Percentiles rank a stretch among this genome's conserved stretches.
Conservation (phyloP, 2,113 vertebrate species). For the Nothoprocta pentlandii region DNA sequence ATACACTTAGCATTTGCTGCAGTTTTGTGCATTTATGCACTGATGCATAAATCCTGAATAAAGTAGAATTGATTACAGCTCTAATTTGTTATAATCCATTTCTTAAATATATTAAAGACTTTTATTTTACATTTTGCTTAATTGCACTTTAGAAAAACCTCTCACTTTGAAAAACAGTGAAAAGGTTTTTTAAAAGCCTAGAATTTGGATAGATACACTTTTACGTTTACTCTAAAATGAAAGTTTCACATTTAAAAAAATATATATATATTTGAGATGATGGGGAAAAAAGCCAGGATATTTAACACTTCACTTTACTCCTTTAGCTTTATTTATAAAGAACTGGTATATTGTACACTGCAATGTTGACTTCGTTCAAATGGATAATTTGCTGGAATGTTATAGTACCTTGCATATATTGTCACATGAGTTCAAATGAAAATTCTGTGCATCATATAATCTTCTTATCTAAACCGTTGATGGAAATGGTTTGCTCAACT, state of each 20-base stretch:
- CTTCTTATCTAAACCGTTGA: slow-evolving; percentile 57
- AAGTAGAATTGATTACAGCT: neutral
- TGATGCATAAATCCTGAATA: neutral
- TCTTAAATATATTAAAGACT: neutral
- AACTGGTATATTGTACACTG: neutral
- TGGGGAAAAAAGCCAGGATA: neutral
- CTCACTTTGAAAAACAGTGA: neutral
- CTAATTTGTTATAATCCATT: neutral
- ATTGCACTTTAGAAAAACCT: neutral
- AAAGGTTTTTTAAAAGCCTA: neutral
- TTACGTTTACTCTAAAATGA: neutral
- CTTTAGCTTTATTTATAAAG: neutral
- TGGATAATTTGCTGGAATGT: neutral
- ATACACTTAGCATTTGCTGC: accelerated
- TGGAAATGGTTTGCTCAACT: slow-evolving; percentile 66
- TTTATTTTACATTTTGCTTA: neutral
- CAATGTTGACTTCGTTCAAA: neutral
- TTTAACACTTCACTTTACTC: neutral
- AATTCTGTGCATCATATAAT: slow-evolving; percentile 30
- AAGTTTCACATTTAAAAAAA: neutral
- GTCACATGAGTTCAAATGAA: slow-evolving; percentile 30
- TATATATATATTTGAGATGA: neutral
- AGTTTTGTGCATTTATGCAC: neutral
- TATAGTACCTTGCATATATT: neutral
- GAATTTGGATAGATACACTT: neutral